A percentile compares a stretch with the other conserved stretches of the same genome.
Conservation (phyloP, 2,797 vertebrate genomes). For the Semaprochilodus insignis region DNA sequence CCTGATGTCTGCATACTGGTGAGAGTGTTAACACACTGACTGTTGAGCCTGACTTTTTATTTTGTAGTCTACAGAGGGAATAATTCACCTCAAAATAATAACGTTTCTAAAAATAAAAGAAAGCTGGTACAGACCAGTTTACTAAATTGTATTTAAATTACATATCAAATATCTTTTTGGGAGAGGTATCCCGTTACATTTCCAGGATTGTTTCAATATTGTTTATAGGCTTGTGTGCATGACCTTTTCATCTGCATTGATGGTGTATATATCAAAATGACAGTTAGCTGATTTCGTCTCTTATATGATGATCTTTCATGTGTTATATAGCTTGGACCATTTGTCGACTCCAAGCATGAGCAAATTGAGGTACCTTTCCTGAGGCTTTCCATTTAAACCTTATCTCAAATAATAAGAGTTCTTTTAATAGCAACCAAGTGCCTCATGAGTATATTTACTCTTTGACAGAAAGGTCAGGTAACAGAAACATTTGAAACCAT, state of each 20-base stretch:
- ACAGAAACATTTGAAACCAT: conserved; percentile 82
- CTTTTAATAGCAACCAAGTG: not conserved
- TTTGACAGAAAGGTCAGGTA: conserved; percentile 81
- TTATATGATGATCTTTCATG: conserved; percentile 1
- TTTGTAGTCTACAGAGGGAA: not conserved
- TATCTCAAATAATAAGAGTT: too few relatives aligned
- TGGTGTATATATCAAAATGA: not conserved
- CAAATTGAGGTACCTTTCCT: conserved; percentile 86
- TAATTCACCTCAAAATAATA: not conserved
- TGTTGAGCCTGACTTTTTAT: too few relatives aligned
- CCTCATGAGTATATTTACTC: conserved; percentile 5
- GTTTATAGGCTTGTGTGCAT: too few relatives aligned
- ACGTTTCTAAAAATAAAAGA: too few relatives aligned
- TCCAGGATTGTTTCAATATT: too few relatives aligned
- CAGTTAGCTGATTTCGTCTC: not conserved
- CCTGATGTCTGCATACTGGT: conserved; percentile 93
- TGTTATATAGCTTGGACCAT: conserved; percentile 86
- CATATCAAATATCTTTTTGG: too few relatives aligned
- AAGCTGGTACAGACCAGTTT: too few relatives aligned
- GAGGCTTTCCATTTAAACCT: not conserved
- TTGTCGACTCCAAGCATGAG: conserved; percentile 93
- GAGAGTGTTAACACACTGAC: conserved; percentile 36
- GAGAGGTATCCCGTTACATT: too few relatives aligned
- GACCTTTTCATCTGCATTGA: too few relatives aligned
- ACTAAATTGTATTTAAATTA: too few relatives aligned